Evolutionary conservation across 2,888 invertebrate species (phyloP).

Genomic region (Andrena minutula): DNA sequence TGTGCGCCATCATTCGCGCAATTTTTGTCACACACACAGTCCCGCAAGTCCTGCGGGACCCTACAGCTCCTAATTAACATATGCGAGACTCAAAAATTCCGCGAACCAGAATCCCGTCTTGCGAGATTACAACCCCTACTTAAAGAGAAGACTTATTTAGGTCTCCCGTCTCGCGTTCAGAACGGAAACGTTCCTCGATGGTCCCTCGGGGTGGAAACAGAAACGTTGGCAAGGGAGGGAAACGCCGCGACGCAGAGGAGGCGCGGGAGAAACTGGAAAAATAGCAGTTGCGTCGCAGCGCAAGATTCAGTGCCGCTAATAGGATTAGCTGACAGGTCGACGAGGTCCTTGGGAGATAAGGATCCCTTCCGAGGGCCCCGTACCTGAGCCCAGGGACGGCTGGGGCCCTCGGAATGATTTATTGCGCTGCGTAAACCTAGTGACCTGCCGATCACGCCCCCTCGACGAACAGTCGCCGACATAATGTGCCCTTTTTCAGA

Average conservation of each 20-base stretch:
- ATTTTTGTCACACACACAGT: no score
- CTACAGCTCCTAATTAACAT: no score
- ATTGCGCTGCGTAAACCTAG: conserved; percentile 76
- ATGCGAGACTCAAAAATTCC: no score
- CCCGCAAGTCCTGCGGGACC: no score
- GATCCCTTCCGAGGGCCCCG: conserved; percentile 63
- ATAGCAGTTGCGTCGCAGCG: conserved; percentile 67
- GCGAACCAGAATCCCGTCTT: no score
- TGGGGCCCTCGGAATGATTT: conserved; percentile 72
- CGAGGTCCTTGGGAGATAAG: conserved; percentile 70
- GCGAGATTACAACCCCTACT: no score
- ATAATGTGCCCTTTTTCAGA: conserved; percentile 48
- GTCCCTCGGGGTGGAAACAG: conserved; percentile 22
- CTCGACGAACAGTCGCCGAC: conserved; percentile 52
- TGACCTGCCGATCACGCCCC: conserved; percentile 78
- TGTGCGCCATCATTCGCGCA: no score
- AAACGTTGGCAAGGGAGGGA: conserved; percentile 14
- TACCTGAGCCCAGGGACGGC: conserved; percentile 67
- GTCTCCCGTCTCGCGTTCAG: neutral
- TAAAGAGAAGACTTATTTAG: no score
- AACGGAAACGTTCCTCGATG: conserved; percentile 3
- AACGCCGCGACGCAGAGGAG: neutral
- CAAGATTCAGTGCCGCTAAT: conserved; percentile 74
- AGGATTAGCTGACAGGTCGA: conserved; percentile 80
- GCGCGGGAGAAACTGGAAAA: conserved; percentile 35